Evolutionary conservation across 2,113 vertebrate species (phyloP).

Genomic region (Embiotoca jacksoni): DNA sequence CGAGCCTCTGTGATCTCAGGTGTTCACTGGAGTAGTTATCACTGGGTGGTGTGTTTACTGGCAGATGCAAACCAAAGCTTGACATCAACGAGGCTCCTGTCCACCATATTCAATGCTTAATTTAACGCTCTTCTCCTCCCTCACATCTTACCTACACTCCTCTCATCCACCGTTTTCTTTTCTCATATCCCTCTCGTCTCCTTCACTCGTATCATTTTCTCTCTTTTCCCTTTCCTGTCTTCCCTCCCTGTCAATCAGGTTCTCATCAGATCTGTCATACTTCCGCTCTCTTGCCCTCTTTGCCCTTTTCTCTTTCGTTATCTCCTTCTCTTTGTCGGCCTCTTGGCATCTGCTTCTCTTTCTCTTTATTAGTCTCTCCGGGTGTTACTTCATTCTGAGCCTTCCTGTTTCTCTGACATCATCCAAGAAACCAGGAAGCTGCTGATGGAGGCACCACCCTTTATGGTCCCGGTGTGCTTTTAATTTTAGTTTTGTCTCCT

Average conservation of each 20-base stretch:
- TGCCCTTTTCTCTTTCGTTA: not conserved
- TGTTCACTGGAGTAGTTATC: not conserved
- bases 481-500: not conserved
- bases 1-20: conserved; percentile 37
- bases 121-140: conserved; percentile 2
- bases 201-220: not conserved
- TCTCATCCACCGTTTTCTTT: not conserved
- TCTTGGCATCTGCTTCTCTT: conserved; percentile 18
- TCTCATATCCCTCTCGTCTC: not conserved
- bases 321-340: not conserved
- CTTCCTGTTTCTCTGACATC: conserved; percentile 66
- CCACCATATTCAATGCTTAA: too few relatives aligned
- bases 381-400: conserved; percentile 49
- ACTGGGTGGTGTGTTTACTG: not conserved
- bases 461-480: too few relatives aligned
- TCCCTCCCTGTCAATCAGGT: conserved; percentile 8
- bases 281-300: conserved; percentile 4
- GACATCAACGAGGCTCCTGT: not conserved
- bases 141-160: not conserved
- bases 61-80: not conserved
- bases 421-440: conserved; percentile 49
- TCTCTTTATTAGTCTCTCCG: conserved; percentile 16
- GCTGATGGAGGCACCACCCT: conserved; percentile 22
- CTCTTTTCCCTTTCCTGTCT: not conserved
- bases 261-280: conserved; percentile 22